Base-by-base conservation (phyloP, 2,797 vertebrate species). In the Scarus forsteni region DNA sequence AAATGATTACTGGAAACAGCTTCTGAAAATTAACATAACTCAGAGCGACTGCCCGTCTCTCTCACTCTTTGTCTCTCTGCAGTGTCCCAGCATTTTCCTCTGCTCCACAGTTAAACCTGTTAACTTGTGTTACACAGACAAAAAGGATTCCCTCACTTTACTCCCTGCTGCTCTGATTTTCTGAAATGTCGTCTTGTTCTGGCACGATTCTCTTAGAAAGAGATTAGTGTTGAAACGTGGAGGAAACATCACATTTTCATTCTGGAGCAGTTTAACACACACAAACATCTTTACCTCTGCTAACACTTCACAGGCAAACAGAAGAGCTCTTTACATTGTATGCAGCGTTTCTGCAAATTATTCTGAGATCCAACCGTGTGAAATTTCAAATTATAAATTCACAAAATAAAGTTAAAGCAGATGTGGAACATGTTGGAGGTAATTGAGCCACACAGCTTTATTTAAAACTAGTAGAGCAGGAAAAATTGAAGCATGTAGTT, bases 11-110 rank as follows among this genome's bases (percentile, higher is more conserved):
- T 87, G 83, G 70, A 84, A 87, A 78, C 66, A 70, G 70, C 68
- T 75, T 49, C 18, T 74, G 57, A 59, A 75, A 38, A 84, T 90
- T 76, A 83, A 63, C 88, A 87, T 87, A 77, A 83, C 60, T 66
- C 63, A 14, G 38, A 81, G 19, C 44, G 43, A 54, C 39, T 58
- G 39, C 49, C 61, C 42, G 58, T 46, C 39, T 48, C 52, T 53
- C n/a, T 48, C 40, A 27, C 27, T 27, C 27, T 27, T 27, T 27
- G 2, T 19, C 57, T 57, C 54, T 36, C 13, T 16, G 27, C 82
- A 75, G 73, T 58, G 43, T 65, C 62, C 10, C 57, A 7, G 19
- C 73, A 35, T 74, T 73, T 52, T 67, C 34, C 67, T 57, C 53
- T 34, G 60, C 81, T 78, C 57, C 70, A 49, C 51, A 48, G 55